Evolutionary conservation across 2,888 invertebrate species (phyloP), one percentile per base, ranked within the genome.

Genomic region (Megastigmus dorsalis): DNA sequence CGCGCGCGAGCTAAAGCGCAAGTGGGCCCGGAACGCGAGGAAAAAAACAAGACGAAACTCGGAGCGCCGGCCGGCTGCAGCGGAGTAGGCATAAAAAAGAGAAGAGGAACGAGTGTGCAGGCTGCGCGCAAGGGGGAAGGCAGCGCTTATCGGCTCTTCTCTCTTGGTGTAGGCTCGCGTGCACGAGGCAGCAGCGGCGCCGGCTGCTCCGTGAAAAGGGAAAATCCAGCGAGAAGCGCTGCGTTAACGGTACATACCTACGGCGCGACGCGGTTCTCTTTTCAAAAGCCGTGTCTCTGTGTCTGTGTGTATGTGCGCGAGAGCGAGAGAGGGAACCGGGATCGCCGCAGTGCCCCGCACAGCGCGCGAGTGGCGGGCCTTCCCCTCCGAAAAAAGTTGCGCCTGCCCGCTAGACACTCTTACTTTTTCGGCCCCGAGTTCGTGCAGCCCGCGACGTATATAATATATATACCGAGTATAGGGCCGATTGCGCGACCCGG

Each of bases 361-460:
- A n/a, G 28, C 43, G 45, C 38, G 36, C 23, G 10, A 20, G 18
- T 7, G 59, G 2, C 6, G 13, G 26, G n/a, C n/a, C n/a, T n/a
- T n/a, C n/a, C n/a, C n/a, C n/a, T n/a, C n/a, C n/a, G n/a, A n/a
- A n/a, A n/a, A n/a, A n/a, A n/a, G n/a, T n/a, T n/a, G n/a, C n/a
- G 23, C 4, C n/a, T 20, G 28, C n/a, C n/a, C 26, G 26, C 18
- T 67, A 62, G 68, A 60, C 68, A 74, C 74, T 74, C 68, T 74
- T 74, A 74, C 74, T 74, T 74, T 74, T 74, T 74, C 41, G 63
- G 52, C 18, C n/a, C n/a, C n/a, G n/a, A n/a, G n/a, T n/a, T n/a
- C n/a, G n/a, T n/a, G n/a, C n/a, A n/a, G 28, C 4, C 1, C 10
- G 18, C 26, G 28, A 10, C 36, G 62, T 45, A 62, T 20, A n/a